Percentiles rank a stretch among this genome's conserved stretches.
Evolutionary conservation across 2,113 vertebrate genomes (phyloP).

Genomic region (Dipodomys ordii): DNA sequence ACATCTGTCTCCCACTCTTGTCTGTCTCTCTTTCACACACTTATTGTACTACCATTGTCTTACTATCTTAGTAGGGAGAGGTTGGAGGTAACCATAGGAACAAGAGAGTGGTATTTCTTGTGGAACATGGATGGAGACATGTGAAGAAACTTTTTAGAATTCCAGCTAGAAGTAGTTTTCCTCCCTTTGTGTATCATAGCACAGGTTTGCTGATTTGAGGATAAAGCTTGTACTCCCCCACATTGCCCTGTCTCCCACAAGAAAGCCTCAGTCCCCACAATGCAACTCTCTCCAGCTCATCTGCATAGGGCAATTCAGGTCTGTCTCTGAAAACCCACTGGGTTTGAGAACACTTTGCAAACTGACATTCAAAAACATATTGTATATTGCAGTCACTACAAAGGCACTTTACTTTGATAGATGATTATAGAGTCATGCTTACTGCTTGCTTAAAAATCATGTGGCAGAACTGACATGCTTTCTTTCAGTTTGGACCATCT

Average conservation of each 20-base stretch:
- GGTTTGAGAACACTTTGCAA: conserved; percentile 48
- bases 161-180: neutral
- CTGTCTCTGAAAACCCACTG: neutral
- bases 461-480: neutral
- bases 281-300: neutral
- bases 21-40: neutral
- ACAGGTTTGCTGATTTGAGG: neutral
- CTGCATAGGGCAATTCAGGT: neutral
- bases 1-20: neutral
- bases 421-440: conserved; percentile 33
- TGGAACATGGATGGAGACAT: too few species aligned
- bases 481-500: neutral
- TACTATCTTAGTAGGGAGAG: neutral
- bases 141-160: neutral
- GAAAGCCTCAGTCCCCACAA: neutral
- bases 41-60: too few species aligned
- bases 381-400: conserved; percentile 65
- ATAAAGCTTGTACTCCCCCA: too few species aligned
- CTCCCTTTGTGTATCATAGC: neutral
- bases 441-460: neutral
- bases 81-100: neutral
- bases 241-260: neutral
- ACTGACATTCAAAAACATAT: conserved; percentile 38
- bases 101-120: neutral
- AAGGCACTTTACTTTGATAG: conserved; percentile 70